Conservation (phyloP, 2,888 invertebrate genomes). For the Aspidapion aeneum region DNA sequence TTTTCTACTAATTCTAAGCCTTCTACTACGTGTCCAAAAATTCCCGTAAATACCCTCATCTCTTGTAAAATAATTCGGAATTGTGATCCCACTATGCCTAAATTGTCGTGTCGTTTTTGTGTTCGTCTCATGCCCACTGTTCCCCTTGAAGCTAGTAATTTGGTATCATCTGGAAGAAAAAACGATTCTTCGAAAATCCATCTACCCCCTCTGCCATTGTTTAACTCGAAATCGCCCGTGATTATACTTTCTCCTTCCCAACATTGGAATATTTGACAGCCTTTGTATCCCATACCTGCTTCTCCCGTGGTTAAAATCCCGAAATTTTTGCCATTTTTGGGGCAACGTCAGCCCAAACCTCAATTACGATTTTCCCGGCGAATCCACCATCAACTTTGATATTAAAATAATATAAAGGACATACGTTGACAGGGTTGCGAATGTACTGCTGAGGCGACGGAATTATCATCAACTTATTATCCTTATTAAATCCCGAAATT, state of each 20-base stretch:
- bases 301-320: slow-evolving; percentile 68
- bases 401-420: slow-evolving; percentile 73
- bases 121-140: slow-evolving; percentile 80
- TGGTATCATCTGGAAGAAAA: slow-evolving; percentile 79
- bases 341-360: slow-evolving; percentile 73
- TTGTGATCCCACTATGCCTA: slow-evolving; percentile 81
- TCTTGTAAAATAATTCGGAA: slow-evolving; percentile 78
- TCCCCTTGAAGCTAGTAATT: slow-evolving; percentile 69
- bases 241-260: slow-evolving; percentile 82
- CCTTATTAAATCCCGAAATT: no score
- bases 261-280: slow-evolving; percentile 77
- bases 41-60: slow-evolving; percentile 79
- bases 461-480: slow-evolving; percentile 45
- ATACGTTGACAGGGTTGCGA: slow-evolving; percentile 56
- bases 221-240: slow-evolving; percentile 76
- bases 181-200: slow-evolving; percentile 73
- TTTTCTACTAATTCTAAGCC: slow-evolving; percentile 76
- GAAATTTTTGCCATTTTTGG: slow-evolving; percentile 82
- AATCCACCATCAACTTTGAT: slow-evolving; percentile 69
- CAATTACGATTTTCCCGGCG: slow-evolving; percentile 70
- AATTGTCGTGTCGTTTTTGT: slow-evolving; percentile 74
- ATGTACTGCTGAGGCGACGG: slow-evolving; percentile 56
- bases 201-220: slow-evolving; percentile 76
- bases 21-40: slow-evolving; percentile 77
- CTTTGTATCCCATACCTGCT: slow-evolving; percentile 72